phyloP scores from a whole-genome alignment of 2,113 vertebrate species.

The Pithys albifrons region DNA sequence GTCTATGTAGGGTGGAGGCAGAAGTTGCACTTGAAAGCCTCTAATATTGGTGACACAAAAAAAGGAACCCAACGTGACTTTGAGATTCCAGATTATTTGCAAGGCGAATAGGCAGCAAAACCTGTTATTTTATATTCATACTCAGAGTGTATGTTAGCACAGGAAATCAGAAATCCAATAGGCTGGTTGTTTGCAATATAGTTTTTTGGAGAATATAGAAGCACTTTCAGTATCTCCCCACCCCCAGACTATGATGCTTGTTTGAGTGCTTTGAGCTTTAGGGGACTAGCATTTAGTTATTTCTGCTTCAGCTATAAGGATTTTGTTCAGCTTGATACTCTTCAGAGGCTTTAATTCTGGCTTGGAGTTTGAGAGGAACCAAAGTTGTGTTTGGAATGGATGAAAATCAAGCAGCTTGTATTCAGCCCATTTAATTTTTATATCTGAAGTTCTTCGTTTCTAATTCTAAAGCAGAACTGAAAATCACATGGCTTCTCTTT shows the following conservation, averaged over 20 bases:
- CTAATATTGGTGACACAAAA: neutral
- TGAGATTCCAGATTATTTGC: neutral
- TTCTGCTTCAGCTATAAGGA: neutral
- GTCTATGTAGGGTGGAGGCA: neutral
- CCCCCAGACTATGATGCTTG: accelerated
- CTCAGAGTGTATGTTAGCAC: neutral
- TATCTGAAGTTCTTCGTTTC: neutral
- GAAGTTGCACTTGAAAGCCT: neutral
- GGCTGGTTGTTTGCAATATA: neutral
- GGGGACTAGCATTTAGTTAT: neutral
- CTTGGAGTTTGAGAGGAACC: neutral
- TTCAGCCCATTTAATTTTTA: neutral
- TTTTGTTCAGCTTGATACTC: neutral
- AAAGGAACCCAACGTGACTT: neutral
- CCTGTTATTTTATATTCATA: neutral
- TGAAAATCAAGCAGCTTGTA: neutral
- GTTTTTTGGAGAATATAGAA: neutral
- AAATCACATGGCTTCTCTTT: neutral
- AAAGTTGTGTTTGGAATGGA: neutral
- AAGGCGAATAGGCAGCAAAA: neutral
- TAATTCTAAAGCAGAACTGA: neutral
- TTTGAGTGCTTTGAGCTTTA: neutral
- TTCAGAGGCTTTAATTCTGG: neutral
- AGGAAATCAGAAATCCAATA: neutral
- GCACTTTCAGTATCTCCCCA: neutral